Base-by-base conservation (phyloP, 1,140 invertebrate species). In the Drosophila guanche region DNA sequence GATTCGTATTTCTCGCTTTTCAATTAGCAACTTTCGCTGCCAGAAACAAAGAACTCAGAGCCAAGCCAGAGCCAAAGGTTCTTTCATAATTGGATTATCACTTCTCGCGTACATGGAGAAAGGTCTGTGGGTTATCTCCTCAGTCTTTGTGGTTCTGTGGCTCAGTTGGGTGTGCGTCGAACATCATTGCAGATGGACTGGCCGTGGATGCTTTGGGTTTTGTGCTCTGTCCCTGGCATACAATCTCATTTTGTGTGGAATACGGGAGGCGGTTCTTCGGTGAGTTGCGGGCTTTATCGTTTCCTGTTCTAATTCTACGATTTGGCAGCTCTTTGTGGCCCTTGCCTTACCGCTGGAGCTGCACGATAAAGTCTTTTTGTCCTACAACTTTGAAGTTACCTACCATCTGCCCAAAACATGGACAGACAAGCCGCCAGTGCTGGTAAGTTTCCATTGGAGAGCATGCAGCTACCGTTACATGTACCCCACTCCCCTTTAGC, bases 361-460 rank as follows among this genome's bases (percentile, higher is more conserved):
- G 25, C 93, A 93, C 42, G 94, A 94, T 60, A 94, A 94, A 67
- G 93, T 95, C 8, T 95, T 95, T 62, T 84, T 95, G 14, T 95
- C 95, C 0, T 95, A 95, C 77, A 95, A 96, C 83, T 95, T 96
- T 79, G 95, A 96, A 83, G 94, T 94, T 0, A 94, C 93, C 83
- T 96, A 96, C 84, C 77, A 72, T 45, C 89, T 95, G 5, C 90
- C 88, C 1, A 27, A 40, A 20, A 77, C 59, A 1, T 90, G 81
- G 85, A 51, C 2, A 23, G 48, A 57, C 4, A 55, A 52, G 14
- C 79, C 79, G 0, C 65, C 71, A 3, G 33, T 66, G 46, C 47
- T 75, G 40, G 89, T 90, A 73, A 69, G 80, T 51, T 23, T 43
- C 0, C 4, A 3, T 1, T 2, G 4, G 16, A 20, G 16, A 20